Evolutionary conservation across 2,797 vertebrate genomes (phyloP).

Genomic region (Natrix natrix): DNA sequence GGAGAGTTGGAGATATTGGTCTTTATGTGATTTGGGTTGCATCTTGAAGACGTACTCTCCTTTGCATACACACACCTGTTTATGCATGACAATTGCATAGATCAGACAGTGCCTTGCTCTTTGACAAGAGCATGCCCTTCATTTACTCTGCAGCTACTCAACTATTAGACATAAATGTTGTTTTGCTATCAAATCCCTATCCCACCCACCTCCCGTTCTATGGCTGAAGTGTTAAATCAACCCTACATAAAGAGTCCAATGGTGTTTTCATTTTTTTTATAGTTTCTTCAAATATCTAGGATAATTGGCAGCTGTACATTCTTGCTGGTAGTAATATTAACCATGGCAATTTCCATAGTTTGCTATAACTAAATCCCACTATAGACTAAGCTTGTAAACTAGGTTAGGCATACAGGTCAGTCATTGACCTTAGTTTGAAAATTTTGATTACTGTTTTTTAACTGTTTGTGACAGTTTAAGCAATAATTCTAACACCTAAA

Average conservation of each 20-base stretch:
- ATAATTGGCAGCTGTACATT: neutral
- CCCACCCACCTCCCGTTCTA: neutral
- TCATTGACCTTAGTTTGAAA: neutral
- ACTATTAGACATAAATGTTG: neutral
- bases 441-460: neutral
- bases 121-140: neutral
- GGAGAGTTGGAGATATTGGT: neutral
- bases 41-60: neutral
- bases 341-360: neutral
- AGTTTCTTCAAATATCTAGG: neutral
- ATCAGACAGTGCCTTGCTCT: neutral
- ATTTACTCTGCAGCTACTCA: neutral
- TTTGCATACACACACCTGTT: neutral
- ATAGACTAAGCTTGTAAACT: neutral
- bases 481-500: neutral
- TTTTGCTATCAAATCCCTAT: neutral
- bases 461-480: neutral
- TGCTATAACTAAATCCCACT: neutral
- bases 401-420: neutral
- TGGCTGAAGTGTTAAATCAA: neutral
- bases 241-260: neutral
- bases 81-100: neutral
- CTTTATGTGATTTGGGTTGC: neutral
- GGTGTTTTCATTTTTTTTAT: neutral
- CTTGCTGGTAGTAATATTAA: neutral